A percentile compares a stretch with the other conserved stretches of the same genome.
phyloP scores from a whole-genome alignment of 2,888 invertebrate species.

The Drosophila maculinotata region DNA sequence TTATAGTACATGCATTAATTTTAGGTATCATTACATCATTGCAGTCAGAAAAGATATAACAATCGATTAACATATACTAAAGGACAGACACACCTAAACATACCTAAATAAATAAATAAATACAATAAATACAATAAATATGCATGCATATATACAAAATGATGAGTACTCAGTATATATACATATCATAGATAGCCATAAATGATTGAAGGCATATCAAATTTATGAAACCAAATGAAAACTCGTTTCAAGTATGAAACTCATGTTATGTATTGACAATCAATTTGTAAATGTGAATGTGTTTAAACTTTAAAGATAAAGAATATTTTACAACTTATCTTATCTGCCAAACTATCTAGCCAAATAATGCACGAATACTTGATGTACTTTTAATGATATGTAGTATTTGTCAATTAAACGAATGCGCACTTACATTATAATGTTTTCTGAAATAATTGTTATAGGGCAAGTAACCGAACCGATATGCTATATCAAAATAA shows the following conservation, averaged over 20 bases:
- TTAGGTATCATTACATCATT: too few species aligned
- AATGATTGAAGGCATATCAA: too few species aligned
- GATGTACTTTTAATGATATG: background rate
- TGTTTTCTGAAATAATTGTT: background rate
- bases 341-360: background rate
- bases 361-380: background rate
- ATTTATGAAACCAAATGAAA: too few species aligned
- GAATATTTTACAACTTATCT: background rate
- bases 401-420: background rate
- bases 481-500: background rate
- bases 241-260: too few species aligned
- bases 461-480: background rate
- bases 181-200: too few species aligned
- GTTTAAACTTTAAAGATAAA: too few species aligned
- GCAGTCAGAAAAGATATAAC: too few species aligned
- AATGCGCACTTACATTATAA: background rate
- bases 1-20: background rate
- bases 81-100: background rate
- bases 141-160: too few species aligned
- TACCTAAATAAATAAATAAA: background rate
- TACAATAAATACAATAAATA: background rate
- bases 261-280: too few species aligned
- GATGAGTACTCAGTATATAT: too few species aligned
- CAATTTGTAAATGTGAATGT: too few species aligned
- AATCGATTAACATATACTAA: background rate